Conservation (phyloP, 2,797 vertebrate genomes). For the Ambastaia sidthimunki region DNA sequence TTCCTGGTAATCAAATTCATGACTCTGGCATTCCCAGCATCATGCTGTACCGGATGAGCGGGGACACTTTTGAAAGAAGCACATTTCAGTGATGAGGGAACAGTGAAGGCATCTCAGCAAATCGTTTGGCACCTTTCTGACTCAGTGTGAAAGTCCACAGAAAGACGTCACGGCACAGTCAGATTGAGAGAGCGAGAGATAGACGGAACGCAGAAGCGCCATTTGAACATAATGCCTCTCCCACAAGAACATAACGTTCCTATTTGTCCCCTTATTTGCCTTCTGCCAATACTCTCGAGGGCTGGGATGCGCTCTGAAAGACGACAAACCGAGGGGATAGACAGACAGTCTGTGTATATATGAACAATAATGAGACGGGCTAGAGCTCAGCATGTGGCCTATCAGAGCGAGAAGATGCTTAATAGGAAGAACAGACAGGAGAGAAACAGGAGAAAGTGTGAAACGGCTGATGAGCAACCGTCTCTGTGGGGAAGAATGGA, state of each 20-base stretch:
- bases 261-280: constrained; percentile 49
- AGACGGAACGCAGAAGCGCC: constrained; percentile 33
- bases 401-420: constrained; percentile 18
- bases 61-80: constrained; percentile 27
- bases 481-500: constrained; percentile 35
- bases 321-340: neutral
- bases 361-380: constrained; percentile 40
- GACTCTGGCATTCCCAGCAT: neutral
- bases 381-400: constrained; percentile 21
- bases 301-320: constrained; percentile 8
- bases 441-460: constrained; percentile 17
- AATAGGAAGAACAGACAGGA: constrained; percentile 29
- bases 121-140: constrained; percentile 50
- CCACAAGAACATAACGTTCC: constrained; percentile 52
- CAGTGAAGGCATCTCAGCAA: constrained; percentile 37
- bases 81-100: constrained; percentile 42
- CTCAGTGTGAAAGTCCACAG: constrained; percentile 46
- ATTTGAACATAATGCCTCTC: constrained; percentile 48
- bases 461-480: constrained; percentile 18
- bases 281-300: constrained; percentile 38
- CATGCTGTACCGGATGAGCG: neutral
- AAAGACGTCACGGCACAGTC: constrained; percentile 50
- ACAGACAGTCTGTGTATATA: constrained; percentile 31
- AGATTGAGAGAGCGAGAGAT: constrained; percentile 28
- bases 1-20: neutral